Evolutionary conservation across 2,113 vertebrate genomes (phyloP), one percentile per base, ranked within the genome.

Genomic region (Mola mola): DNA sequence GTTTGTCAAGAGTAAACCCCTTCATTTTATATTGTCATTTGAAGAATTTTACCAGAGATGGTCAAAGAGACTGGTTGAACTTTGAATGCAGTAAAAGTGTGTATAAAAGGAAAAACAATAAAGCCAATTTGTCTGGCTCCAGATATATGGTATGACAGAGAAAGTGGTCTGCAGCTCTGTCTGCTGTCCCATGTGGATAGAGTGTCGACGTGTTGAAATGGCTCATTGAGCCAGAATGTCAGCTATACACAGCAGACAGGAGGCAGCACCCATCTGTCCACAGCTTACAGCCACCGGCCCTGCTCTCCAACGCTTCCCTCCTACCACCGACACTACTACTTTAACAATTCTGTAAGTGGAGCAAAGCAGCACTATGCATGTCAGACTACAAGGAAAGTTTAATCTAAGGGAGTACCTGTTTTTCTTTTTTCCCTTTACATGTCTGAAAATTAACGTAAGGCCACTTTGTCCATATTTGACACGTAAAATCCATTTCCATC

Each of bases 181-280:
- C 55, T 61, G 57, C 49, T 46, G 71, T 70, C 82, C 70, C 58
- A 3, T 52, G 77, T 71, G 72, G 79, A 78, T 84, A 44, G 50
- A 74, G 82, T 82, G 79, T 79, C 17, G 69, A 88, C 66, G 83
- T 86, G 88, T 85, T 89, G 86, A 89, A 83, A 88, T 51, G 43
- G 59, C 37, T 70, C 81, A 72, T 67, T 80, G 76, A 86, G 77
- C 75, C 83, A 83, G 83, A 85, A 83, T 85, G 79, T 83, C 61
- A 78, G 66, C 68, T 58, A 60, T 56, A 87, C 67, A 76, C 50
- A 78, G 68, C 46, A 66, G 78, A 89, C 85, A 79, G 82, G 56
- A 84, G 12, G 26, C 67, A 80, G 65, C 70, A 66, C 24, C 26
- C 3, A 69, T 82, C 86, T 87, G 78, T 76, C 84, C 72, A 50